Conservation (phyloP, 2,797 vertebrate species). For the Chelon auratus region DNA sequence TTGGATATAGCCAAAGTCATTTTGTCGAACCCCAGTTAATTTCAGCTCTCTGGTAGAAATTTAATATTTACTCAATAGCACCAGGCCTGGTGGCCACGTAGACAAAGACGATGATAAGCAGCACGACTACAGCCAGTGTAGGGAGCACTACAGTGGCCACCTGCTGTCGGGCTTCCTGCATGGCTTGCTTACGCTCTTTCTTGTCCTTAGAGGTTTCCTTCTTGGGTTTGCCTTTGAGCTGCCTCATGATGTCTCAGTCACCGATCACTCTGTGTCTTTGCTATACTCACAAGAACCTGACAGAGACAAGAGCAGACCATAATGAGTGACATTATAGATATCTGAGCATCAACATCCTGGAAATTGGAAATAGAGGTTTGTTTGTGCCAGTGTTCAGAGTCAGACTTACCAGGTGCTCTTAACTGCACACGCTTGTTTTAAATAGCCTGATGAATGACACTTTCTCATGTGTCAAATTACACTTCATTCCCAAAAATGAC, state of each 20-base stretch:
- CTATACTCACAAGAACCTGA: conserved; percentile 47
- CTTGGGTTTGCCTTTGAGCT: conserved; percentile 97
- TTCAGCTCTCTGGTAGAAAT: neutral
- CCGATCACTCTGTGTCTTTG: neutral
- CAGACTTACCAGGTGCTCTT: too few relatives aligned
- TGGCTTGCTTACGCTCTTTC: conserved; percentile 96
- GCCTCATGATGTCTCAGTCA: conserved; percentile 87
- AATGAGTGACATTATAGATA: too few relatives aligned
- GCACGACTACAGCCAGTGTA: conserved; percentile 89
- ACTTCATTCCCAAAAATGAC: too few relatives aligned
- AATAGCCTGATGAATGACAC: too few relatives aligned
- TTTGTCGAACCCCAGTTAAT: conserved; percentile 22
- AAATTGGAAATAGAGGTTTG: too few relatives aligned
- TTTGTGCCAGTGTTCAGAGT: too few relatives aligned
- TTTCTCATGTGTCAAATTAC: too few relatives aligned
- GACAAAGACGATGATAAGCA: conserved; percentile 94
- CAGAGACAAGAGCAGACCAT: neutral
- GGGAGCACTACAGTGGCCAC: conserved; percentile 94
- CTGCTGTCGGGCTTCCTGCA: conserved; percentile 96
- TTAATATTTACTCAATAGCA: conserved; percentile 82
- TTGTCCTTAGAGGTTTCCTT: conserved; percentile 98
- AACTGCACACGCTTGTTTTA: too few relatives aligned
- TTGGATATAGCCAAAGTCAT: conserved; percentile 44
- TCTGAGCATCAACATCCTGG: too few relatives aligned
- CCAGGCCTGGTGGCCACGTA: conserved; percentile 94